phyloP scores from a whole-genome alignment of 1,140 invertebrate species.

The Homarus americanus region DNA sequence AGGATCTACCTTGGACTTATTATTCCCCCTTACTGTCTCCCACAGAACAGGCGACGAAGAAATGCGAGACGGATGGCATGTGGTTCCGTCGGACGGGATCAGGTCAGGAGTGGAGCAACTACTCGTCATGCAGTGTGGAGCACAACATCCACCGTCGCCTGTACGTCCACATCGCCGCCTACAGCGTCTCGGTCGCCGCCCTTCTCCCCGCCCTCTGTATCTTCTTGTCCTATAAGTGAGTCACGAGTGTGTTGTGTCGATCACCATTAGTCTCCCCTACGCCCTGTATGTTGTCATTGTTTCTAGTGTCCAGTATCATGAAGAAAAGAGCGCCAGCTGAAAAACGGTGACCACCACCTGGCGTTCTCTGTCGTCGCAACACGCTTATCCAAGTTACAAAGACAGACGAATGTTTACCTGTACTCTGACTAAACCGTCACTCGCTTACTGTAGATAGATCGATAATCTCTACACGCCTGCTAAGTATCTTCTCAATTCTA shows the following conservation, averaged over 20 bases:
- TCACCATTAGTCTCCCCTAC: not conserved
- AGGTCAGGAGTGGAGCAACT: constrained; percentile 78
- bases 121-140: constrained; percentile 77
- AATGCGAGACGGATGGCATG: constrained; percentile 76
- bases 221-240: constrained; percentile 79
- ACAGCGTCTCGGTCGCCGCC: constrained; percentile 77
- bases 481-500: no score
- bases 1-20: not conserved
- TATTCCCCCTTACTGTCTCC: not conserved
- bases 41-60: constrained; percentile 77
- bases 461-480: no score
- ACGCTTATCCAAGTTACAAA: no score
- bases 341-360: no score
- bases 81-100: constrained; percentile 76
- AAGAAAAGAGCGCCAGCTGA: no score
- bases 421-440: no score
- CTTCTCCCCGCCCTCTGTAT: constrained; percentile 79
- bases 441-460: no score
- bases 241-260: no score
- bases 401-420: no score
- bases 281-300: no score
- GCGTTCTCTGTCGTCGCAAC: no score
- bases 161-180: constrained; percentile 77
- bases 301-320: no score
- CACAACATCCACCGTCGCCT: constrained; percentile 75